These are phyloP conservation scores for Acrocephalus scirpaceus DNA, from an alignment of 2,797 vertebrate genomes.

Conservation along the genomic window DNA sequence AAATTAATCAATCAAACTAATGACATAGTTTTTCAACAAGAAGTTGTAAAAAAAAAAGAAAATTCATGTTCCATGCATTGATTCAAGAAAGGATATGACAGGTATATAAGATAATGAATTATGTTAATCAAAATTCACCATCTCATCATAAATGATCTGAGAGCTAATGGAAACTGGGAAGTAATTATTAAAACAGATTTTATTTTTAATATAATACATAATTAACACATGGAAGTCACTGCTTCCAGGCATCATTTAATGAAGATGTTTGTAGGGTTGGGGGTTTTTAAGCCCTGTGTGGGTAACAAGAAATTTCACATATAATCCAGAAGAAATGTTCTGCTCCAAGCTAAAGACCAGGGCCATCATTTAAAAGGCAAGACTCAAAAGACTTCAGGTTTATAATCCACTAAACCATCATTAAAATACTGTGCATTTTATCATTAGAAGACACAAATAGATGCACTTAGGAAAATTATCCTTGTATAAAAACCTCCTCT, in stretches of 20 bases:
- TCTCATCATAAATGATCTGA: conserved; percentile 6
- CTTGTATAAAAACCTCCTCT: background rate
- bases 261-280: conserved; percentile 26
- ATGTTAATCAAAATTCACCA: conserved; percentile 11
- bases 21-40: background rate
- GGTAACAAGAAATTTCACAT: background rate
- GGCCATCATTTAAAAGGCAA: background rate
- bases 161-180: conserved; percentile 49
- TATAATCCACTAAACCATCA: background rate
- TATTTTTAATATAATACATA: conserved; percentile 27
- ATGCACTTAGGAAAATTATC: background rate
- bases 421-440: background rate
- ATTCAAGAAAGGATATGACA: conserved; percentile 7
- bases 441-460: background rate
- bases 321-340: background rate
- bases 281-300: background rate
- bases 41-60: background rate
- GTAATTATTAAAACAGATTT: conserved; percentile 34
- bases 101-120: background rate
- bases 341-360: background rate
- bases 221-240: conserved; percentile 38
- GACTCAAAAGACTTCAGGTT: background rate
- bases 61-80: background rate
- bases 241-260: conserved; percentile 58
- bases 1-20: conserved; percentile 2